Conservation (phyloP, 2,113 vertebrate species). For the Anas platyrhynchos region DNA sequence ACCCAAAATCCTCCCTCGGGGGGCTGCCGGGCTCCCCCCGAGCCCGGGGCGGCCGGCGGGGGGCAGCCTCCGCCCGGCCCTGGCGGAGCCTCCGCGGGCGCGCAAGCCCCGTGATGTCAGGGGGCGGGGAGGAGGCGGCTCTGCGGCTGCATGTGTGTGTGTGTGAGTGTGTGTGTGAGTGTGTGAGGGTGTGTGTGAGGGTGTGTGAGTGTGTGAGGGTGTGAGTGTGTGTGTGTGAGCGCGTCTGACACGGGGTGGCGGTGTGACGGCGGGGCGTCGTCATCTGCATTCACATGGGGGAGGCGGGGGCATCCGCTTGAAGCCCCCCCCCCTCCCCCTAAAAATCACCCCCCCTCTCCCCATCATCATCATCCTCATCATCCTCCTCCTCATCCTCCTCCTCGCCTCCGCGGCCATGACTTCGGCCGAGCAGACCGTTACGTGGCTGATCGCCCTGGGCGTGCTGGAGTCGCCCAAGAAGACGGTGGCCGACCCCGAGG, state of each 20-base stretch:
- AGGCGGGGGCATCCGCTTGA: constrained; percentile 71
- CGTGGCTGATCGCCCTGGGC: constrained; percentile 94
- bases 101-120: not conserved
- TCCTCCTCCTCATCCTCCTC: too few species aligned
- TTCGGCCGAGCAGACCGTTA: constrained; percentile 97
- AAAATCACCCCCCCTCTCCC: not conserved
- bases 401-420: constrained; percentile 81
- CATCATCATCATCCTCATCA: too few species aligned
- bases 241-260: too few species aligned
- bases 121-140: constrained; percentile 69
- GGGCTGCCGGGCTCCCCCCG: not conserved
- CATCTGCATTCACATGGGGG: constrained; percentile 78
- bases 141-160: constrained; percentile 77
- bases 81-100: not conserved
- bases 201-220: too few species aligned
- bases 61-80: not conserved
- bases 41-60: not conserved
- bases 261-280: constrained; percentile 64
- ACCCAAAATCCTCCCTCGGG: too few species aligned
- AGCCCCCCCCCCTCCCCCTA: constrained; percentile 3
- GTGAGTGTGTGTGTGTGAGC: too few species aligned
- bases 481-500: constrained; percentile 92
- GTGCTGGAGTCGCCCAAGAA: constrained; percentile 97
- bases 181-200: too few species aligned
- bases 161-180: too few species aligned